Percentiles rank a stretch among this genome's conserved stretches.
Evolutionary conservation across 92 coral and sea anemone genomes (phyloP).

Genomic region (Hydrozoanthus gracilis): DNA sequence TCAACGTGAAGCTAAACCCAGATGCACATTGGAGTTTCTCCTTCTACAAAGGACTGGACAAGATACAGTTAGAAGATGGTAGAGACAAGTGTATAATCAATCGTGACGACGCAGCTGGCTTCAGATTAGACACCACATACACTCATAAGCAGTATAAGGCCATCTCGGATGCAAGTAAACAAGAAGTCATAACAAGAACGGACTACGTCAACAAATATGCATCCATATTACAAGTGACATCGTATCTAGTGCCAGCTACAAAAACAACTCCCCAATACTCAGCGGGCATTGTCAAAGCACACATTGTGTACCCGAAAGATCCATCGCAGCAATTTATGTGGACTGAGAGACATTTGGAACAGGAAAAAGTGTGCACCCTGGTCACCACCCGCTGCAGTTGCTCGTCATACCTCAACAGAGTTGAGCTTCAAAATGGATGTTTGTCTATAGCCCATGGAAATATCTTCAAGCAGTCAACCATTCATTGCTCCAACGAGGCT

Average conservation of each 20-base stretch:
- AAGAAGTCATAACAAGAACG: conserved; percentile 59
- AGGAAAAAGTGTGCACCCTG: conserved; percentile 61
- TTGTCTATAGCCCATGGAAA: conserved; percentile 42
- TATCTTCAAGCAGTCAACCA: conserved; percentile 55
- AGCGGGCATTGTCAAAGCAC: conserved; percentile 64
- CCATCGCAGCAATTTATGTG: conserved; percentile 59
- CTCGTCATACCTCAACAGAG: conserved; percentile 60
- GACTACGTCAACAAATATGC: conserved; percentile 59
- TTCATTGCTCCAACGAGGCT: conserved; percentile 48
- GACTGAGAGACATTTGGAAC: conserved; percentile 59
- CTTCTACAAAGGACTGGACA: conserved; percentile 55
- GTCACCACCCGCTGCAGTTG: conserved; percentile 67
- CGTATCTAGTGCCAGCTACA: conserved; percentile 52
- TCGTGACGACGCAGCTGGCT: conserved; percentile 62
- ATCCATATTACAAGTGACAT: conserved; percentile 51
- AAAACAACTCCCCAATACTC: conserved; percentile 55
- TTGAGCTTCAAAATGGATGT: conserved; percentile 66
- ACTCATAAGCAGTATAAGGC: conserved; percentile 61
- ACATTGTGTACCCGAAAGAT: conserved; percentile 53
- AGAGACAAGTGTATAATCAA: conserved; percentile 55
- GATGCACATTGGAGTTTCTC: conserved; percentile 64
- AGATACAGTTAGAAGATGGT: conserved; percentile 55
- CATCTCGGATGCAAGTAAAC: conserved; percentile 45
- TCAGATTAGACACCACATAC: conserved; percentile 57
- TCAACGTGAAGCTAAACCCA: conserved; percentile 53